Conservation (phyloP, 37 sponge, comb jelly and placozoan genomes). For the Cliona cf. orientalis region DNA sequence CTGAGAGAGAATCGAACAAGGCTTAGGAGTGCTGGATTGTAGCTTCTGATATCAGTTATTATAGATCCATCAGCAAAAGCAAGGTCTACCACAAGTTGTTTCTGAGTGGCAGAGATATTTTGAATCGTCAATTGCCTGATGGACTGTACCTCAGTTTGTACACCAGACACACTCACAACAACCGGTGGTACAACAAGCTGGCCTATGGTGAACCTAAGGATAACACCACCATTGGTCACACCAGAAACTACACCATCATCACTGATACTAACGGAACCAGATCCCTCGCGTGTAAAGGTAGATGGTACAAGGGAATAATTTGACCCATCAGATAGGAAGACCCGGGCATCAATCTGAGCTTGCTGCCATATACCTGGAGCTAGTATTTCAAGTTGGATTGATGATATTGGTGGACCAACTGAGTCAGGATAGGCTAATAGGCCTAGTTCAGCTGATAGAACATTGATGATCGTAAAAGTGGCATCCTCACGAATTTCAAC, state of each 20-base stretch:
- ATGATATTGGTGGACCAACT: not conserved
- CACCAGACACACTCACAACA: not conserved
- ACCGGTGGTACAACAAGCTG: not conserved
- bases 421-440: slow-evolving; percentile 11
- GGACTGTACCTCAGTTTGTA: not conserved
- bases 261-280: not conserved
- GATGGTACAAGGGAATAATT: not conserved
- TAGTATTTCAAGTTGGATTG: not conserved
- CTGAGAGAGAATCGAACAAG: slow-evolving; percentile 28
- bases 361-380: not conserved
- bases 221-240: not conserved
- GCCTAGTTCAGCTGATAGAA: not conserved
- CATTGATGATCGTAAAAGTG: slow-evolving; percentile 13
- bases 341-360: slow-evolving; percentile 2
- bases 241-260: not conserved
- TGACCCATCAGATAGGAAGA: slow-evolving; percentile 21
- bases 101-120: slow-evolving; percentile 3
- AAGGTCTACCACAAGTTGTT: not conserved
- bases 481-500: not conserved
- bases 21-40: not conserved
- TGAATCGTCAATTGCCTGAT: not conserved
- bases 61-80: slow-evolving; percentile 29
- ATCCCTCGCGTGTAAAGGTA: not conserved
- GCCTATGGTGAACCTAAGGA: not conserved
- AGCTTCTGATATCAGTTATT: slow-evolving; percentile 22